phyloP scores from a whole-genome alignment of 2,888 invertebrate species.

The Loripinus fragilis region DNA sequence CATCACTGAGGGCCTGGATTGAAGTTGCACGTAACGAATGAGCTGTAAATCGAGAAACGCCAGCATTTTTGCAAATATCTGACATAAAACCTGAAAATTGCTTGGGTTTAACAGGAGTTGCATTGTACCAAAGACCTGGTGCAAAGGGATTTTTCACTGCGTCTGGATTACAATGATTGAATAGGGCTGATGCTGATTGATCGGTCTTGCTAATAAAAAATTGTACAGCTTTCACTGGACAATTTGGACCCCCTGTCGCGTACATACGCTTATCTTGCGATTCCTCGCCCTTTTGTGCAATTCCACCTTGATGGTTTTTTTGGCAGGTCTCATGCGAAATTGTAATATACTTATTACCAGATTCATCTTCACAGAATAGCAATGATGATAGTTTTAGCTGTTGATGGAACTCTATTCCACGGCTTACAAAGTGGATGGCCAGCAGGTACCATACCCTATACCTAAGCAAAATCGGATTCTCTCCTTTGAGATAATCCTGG shows the following conservation, averaged over 20 bases:
- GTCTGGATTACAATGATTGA: background rate
- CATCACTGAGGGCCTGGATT: no score
- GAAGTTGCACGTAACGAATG: background rate
- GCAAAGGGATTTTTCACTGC: background rate
- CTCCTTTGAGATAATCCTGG: no score
- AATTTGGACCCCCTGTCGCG: background rate
- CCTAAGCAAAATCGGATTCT: conserved; percentile 8
- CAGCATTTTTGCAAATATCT: no score
- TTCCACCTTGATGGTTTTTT: background rate
- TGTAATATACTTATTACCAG: background rate
- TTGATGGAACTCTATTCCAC: no score
- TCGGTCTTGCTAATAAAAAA: background rate
- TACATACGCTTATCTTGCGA: no score
- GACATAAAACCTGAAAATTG: no score
- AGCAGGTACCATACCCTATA: conserved; percentile 21
- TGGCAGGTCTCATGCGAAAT: background rate
- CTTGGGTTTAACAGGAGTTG: background rate
- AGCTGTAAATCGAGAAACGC: background rate
- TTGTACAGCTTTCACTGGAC: background rate
- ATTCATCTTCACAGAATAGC: no score
- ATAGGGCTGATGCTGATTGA: background rate
- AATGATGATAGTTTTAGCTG: no score
- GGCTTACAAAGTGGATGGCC: no score
- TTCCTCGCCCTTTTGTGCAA: background rate
- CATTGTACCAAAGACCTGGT: background rate